A percentile compares a stretch with the other conserved stretches of the same genome.
Evolutionary conservation across 2,797 vertebrate genomes (phyloP).

Genomic region (Sphaeramia orbicularis): DNA sequence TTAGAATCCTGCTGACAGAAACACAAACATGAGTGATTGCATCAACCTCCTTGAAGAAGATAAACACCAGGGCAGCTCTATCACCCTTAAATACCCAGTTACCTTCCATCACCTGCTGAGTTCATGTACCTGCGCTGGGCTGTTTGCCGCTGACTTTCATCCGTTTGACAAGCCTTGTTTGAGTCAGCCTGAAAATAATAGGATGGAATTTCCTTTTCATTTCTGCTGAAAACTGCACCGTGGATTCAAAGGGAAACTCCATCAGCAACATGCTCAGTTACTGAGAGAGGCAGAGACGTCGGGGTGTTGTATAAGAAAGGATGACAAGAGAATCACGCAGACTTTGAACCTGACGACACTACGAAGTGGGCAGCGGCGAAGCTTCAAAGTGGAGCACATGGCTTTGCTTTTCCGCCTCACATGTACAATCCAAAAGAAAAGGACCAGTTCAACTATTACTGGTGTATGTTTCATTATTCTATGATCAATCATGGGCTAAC

Average conservation of each 20-base stretch:
- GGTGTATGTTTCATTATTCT: not conserved
- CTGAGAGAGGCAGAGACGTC: slow-evolving; percentile 21
- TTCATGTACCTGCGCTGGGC: slow-evolving; percentile 26
- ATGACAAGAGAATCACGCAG: slow-evolving; percentile 27
- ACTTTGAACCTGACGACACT: slow-evolving; percentile 43
- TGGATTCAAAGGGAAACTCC: slow-evolving; percentile 66
- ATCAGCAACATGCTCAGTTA: slow-evolving; percentile 60
- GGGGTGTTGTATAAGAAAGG: slow-evolving; percentile 9
- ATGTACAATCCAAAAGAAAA: not conserved
- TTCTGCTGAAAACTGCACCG: slow-evolving; percentile 51
- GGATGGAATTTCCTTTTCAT: slow-evolving; percentile 70
- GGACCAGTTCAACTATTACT: not conserved
- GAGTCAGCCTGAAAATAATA: slow-evolving; percentile 59
- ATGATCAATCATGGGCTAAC: not conserved
- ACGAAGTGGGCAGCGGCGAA: slow-evolving; percentile 9
- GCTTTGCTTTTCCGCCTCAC: not conserved
- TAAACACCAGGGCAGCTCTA: no score
- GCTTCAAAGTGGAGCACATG: slow-evolving; percentile 24
- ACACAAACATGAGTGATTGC: no score
- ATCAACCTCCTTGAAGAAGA: no score
- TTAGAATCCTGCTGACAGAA: no score
- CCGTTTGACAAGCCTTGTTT: slow-evolving; percentile 62
- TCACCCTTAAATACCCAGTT: no score
- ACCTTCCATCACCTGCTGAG: slow-evolving; percentile 4
- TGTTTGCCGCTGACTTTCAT: slow-evolving; percentile 63